Evolutionary conservation across 2,113 vertebrate genomes (phyloP).

Genomic region (Hippocampus comes): DNA sequence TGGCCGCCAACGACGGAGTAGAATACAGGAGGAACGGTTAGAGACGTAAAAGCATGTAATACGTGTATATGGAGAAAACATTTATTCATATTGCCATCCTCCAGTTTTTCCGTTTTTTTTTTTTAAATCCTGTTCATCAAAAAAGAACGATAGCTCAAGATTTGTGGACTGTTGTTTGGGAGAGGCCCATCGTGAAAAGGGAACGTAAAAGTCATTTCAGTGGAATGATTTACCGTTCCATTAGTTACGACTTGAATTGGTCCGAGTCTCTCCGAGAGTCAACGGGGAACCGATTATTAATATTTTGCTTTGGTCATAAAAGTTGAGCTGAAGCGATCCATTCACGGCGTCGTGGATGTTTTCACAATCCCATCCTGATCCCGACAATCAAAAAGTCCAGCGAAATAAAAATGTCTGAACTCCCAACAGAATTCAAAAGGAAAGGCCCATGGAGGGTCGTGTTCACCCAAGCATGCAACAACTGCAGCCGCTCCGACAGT

Average conservation of each 20-base stretch:
- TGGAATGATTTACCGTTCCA: background rate
- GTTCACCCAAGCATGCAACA: slow-evolving; percentile 31
- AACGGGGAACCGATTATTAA: background rate
- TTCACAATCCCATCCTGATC: slow-evolving; percentile 2
- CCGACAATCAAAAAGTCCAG: slow-evolving; percentile 9
- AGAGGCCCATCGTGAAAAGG: background rate
- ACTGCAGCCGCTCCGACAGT: slow-evolving; percentile 4
- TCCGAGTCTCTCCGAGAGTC: slow-evolving; percentile 10
- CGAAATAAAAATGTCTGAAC: background rate
- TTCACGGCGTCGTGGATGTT: background rate
- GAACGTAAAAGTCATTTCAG: background rate
- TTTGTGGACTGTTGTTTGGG: background rate
- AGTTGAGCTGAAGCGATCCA: background rate
- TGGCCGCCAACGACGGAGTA: too few species aligned
- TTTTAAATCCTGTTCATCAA: too few species aligned
- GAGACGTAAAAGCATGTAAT: too few species aligned
- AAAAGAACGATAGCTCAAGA: too few species aligned
- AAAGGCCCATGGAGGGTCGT: slow-evolving; percentile 10
- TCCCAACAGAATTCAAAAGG: slow-evolving; percentile 14
- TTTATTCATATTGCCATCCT: too few species aligned
- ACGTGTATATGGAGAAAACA: too few species aligned
- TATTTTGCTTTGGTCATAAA: background rate
- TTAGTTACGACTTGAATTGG: slow-evolving; percentile 4
- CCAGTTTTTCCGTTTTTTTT: too few species aligned
- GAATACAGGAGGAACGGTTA: too few species aligned